Percentiles rank a stretch among this genome's conserved stretches.
Evolutionary conservation across 2,113 vertebrate genomes (phyloP).

Genomic region (Hydrochoerus hydrochaeris): DNA sequence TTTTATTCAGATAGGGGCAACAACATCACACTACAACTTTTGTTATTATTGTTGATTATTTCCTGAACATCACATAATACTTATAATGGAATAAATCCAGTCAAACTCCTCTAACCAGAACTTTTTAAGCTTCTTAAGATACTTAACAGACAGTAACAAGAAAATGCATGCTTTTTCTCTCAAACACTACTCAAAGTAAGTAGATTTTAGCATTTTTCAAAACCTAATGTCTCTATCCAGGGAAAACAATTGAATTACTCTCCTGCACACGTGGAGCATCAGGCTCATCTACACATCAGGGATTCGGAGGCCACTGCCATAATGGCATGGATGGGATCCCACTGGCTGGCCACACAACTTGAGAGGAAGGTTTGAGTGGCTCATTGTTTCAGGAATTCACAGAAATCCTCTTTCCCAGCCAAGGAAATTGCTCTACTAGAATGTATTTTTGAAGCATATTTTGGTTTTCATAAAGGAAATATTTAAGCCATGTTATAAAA

Average conservation of each 20-base stretch:
- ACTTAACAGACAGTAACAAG: constrained; percentile 51
- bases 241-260: constrained; percentile 56
- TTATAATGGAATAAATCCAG: constrained; percentile 13
- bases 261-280: background rate
- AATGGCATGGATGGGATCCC: background rate
- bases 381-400: background rate
- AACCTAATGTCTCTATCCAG: constrained; percentile 56
- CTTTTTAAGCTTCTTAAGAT: constrained; percentile 45
- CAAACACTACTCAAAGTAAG: constrained; percentile 53
- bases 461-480: constrained; percentile 55
- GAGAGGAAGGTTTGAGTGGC: background rate
- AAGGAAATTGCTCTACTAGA: constrained; percentile 8
- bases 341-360: background rate
- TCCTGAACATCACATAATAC: background rate
- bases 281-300: background rate
- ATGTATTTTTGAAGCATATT: constrained; percentile 16
- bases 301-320: background rate
- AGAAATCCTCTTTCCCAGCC: background rate
- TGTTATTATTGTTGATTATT: background rate
- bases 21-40: background rate
- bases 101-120: constrained; percentile 41
- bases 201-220: constrained; percentile 65
- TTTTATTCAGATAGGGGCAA: background rate
- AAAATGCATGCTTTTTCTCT: constrained; percentile 56
- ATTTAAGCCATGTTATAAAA: constrained; percentile 21